A percentile compares a stretch with the other conserved stretches of the same genome.
Evolutionary conservation across 2,888 invertebrate genomes (phyloP).

Genomic region (Hartigia nigra): DNA sequence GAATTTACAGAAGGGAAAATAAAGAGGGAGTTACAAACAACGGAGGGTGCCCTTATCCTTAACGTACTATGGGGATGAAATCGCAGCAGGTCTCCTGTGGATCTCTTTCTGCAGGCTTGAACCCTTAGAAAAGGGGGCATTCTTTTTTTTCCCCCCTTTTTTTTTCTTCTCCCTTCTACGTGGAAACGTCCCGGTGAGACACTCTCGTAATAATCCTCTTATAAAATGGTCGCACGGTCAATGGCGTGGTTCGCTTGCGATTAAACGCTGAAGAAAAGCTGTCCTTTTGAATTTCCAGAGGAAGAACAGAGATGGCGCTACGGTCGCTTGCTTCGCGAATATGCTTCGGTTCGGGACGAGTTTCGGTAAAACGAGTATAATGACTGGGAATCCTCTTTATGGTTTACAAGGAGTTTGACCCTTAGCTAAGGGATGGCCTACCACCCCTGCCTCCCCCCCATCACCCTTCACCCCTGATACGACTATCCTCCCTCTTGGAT

Average conservation of each 20-base stretch:
- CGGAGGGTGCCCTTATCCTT: too few species aligned
- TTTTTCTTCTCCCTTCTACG: neutral
- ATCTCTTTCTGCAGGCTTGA: neutral
- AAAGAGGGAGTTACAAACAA: neutral
- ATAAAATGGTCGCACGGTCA: slow-evolving; percentile 5
- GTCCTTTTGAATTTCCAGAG: neutral
- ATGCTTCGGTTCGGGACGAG: slow-evolving; percentile 14
- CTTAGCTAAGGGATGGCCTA: slow-evolving; percentile 35
- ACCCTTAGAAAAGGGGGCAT: neutral
- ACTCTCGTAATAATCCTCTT: neutral
- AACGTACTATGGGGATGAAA: neutral
- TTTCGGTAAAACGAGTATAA: slow-evolving; percentile 53
- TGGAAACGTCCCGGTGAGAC: neutral
- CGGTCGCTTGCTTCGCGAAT: neutral
- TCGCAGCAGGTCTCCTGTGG: too few species aligned
- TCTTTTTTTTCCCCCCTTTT: neutral
- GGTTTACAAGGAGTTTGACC: slow-evolving; percentile 64
- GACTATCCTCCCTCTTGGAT: slow-evolving; percentile 15
- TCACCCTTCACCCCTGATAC: neutral
- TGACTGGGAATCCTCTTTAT: slow-evolving; percentile 64
- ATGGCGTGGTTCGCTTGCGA: slow-evolving; percentile 17
- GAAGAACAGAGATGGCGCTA: neutral
- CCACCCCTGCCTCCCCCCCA: slow-evolving; percentile 20
- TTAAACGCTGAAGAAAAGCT: slow-evolving; percentile 19
- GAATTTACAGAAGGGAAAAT: neutral